Conservation (phyloP, 2,797 vertebrate genomes). For the Sarcoramphus papa region DNA sequence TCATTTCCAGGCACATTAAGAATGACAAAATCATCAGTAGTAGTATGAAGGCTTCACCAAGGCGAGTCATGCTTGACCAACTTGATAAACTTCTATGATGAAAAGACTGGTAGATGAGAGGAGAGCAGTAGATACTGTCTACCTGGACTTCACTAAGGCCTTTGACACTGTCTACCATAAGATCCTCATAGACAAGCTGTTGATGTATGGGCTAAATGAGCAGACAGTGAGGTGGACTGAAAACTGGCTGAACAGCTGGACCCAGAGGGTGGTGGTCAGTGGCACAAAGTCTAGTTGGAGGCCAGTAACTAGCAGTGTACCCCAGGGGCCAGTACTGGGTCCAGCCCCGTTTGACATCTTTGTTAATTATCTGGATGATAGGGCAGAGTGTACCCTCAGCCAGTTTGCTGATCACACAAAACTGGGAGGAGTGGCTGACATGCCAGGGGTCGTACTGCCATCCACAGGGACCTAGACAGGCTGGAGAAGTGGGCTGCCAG, state of each 20-base stretch:
- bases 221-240: neutral
- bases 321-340: neutral
- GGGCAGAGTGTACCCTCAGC: too few species aligned
- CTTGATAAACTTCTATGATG: neutral
- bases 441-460: too few species aligned
- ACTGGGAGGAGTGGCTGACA: too few species aligned
- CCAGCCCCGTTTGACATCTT: neutral
- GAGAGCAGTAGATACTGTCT: neutral
- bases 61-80: neutral
- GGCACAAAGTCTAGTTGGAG: neutral
- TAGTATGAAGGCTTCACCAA: neutral
- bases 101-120: neutral
- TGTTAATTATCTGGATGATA: too few species aligned
- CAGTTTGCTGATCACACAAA: too few species aligned
- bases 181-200: neutral
- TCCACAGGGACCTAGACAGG: too few species aligned
- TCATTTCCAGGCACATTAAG: neutral
- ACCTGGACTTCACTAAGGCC: neutral
- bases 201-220: neutral
- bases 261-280: neutral
- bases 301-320: neutral
- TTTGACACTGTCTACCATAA: neutral
- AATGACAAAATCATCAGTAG: neutral
- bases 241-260: neutral
- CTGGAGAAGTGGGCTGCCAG: too few species aligned